Percentiles rank a stretch among this genome's conserved stretches.
phyloP scores from a whole-genome alignment of 1,140 invertebrate genomes.

The Zaprionus davidi region DNA sequence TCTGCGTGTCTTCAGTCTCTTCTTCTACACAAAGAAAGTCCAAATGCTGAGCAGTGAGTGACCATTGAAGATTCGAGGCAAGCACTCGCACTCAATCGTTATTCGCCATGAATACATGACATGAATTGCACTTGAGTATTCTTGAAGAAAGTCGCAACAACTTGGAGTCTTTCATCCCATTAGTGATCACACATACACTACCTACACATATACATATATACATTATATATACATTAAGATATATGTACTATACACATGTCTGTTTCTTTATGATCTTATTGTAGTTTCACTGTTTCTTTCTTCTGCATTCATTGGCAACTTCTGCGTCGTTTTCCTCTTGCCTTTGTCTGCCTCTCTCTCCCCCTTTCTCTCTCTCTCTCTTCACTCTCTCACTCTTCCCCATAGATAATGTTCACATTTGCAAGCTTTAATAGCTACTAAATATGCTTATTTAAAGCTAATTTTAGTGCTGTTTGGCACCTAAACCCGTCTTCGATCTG shows the following conservation, averaged over 20 bases:
- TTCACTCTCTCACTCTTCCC: background rate
- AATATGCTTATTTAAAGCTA: slow-evolving; percentile 4
- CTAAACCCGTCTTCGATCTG: background rate
- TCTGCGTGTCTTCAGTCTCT: slow-evolving; percentile 13
- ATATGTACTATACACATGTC: too few relatives aligned
- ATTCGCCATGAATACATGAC: slow-evolving; percentile 9
- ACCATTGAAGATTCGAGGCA: background rate
- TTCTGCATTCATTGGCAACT: background rate
- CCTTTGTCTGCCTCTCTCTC: background rate
- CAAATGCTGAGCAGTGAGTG: background rate
- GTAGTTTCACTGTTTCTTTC: background rate
- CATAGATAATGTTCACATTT: background rate
- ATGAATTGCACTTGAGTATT: slow-evolving; percentile 4
- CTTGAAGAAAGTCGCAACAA: slow-evolving; percentile 6
- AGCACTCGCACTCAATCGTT: background rate
- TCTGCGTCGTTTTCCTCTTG: background rate
- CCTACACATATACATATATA: background rate
- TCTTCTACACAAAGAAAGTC: slow-evolving; percentile 13
- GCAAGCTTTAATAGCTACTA: background rate
- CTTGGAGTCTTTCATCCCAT: background rate
- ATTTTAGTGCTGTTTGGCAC: background rate
- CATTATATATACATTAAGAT: background rate
- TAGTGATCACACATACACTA: background rate
- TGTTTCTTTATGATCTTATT: background rate
- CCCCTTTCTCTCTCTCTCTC: too few relatives aligned